Base-by-base conservation (phyloP, 2,113 vertebrate species). In the Corythornis madagascariensis region DNA sequence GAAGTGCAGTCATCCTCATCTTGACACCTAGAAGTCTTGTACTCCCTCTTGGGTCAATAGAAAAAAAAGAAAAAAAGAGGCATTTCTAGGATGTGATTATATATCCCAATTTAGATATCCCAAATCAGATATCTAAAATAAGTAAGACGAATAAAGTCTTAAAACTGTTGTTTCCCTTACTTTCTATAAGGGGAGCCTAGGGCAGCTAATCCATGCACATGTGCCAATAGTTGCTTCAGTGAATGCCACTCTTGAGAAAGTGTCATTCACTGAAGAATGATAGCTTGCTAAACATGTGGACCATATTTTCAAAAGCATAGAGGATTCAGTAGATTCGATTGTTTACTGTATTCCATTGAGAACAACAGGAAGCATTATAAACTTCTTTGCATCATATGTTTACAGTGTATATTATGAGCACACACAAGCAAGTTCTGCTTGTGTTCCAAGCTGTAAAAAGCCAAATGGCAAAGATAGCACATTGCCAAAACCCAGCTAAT, bases 371-470 rank as follows among this genome's bases (percentile, higher is more conserved):
- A 78, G 28, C 55, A 33, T 61, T 75, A 86, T 71, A 83, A 93
- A 60, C 6, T 24, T 74, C 29, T 81, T 94, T 50, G 13, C n/a
- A 75, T 84, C 19, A 6, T 55, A 67, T 42, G 26, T 69, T 90
- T 89, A 86, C 35, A 89, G n/a, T 45, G 17, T 71, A 61, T 57
- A 67, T 64, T 79, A 55, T 13, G 18, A 74, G 21, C 31, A 61
- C 0, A 3, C 10, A 55, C 1, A 1, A 90, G 42, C 56, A 82
- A 28, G 29, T 82, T 89, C 48, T 89, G 26, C 71, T 82, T 82
- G 40, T 53, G 29, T 84, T 94, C 53, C 70, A 84, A 87, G 74
- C 45, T 71, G 29, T 69, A 90, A 89, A 89, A 90, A 75, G 35
- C n/a, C 71, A 66, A 4, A 8, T 65, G 53, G 83, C 61, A 89